Evolutionary conservation across 2,113 vertebrate genomes (phyloP), one percentile per base, ranked within the genome.

Genomic region (Pandion haliaetus): DNA sequence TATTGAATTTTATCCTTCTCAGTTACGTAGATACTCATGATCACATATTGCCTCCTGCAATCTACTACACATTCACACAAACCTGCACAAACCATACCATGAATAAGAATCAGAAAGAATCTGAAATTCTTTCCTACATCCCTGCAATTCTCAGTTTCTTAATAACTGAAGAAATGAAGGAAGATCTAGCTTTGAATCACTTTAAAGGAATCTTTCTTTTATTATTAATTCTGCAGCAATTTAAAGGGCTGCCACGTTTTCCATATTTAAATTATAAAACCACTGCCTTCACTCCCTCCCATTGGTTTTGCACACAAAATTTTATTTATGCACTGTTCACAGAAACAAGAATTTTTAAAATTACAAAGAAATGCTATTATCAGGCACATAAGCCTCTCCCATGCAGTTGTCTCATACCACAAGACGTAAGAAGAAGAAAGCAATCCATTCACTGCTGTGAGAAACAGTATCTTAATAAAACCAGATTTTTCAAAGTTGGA

Each of bases 401-500:
- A 61, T 78, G 54, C 34, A 87, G 54, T 36, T 82, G 66, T 85
- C 47, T 84, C 82, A 31, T 66, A 83, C 47, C 65, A 79, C 31
- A 93, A 70, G 58, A 71, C 3, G 0, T 18, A 93, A 91, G 50
- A 77, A 80, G 36, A 72, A 76, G 62, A 84, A 25, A 91, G 80
- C 17, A 95, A 84, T 80, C 69, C 13, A 66, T 61, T 80, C 44
- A 80, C 63, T 88, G 82, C 80, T 83, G 29, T 93, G 71, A 89
- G 81, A 86, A 94, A 86, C 47, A 47, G 34, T 74, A 94, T 86
- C 77, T 81, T 84, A 86, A 93, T 70, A 84, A 83, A 86, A 96
- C 85, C 73, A 82, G 91, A 90, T 93, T 84, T 89, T 89, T 90
- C 88, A 88, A 84, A 91, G 49, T 57, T 42, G 38, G 58, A 29